Evolutionary conservation across 1,140 invertebrate genomes (phyloP).

Genomic region (Scaptomyza pallida): DNA sequence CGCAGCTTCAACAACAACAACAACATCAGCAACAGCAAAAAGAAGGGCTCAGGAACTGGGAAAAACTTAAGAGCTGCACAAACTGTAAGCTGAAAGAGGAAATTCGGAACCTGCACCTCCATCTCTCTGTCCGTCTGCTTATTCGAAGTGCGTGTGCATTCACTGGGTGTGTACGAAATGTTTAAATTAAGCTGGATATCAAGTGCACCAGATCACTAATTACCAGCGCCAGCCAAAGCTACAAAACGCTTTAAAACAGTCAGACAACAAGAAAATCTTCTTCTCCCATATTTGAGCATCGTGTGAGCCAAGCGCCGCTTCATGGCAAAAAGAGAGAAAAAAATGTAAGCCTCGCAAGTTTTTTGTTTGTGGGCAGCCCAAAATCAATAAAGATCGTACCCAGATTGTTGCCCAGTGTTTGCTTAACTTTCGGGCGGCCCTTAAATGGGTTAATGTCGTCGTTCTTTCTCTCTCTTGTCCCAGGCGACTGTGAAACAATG

Average conservation of each 20-base stretch:
- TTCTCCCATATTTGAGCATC: slow-evolving; percentile 5
- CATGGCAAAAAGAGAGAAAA: not conserved
- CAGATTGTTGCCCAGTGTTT: slow-evolving; percentile 56
- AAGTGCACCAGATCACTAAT: slow-evolving; percentile 82
- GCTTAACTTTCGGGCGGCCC: slow-evolving; percentile 44
- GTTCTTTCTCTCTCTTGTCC: slow-evolving; percentile 9
- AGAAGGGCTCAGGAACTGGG: not conserved
- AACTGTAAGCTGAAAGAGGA: slow-evolving; percentile 8
- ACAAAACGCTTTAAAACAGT: slow-evolving; percentile 5
- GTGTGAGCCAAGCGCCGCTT: slow-evolving; percentile 50
- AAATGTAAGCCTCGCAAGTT: slow-evolving; percentile 26
- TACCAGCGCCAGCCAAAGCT: slow-evolving; percentile 71
- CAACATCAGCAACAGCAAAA: not conserved
- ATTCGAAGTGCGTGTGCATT: slow-evolving; percentile 37
- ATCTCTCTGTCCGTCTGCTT: not conserved
- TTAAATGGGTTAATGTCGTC: slow-evolving; percentile 77
- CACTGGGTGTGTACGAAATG: slow-evolving; percentile 80
- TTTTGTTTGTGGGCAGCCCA: slow-evolving; percentile 54
- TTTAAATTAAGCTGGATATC: slow-evolving; percentile 82
- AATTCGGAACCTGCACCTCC: slow-evolving; percentile 32
- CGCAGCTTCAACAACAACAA: slow-evolving; percentile 50
- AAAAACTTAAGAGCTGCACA: slow-evolving; percentile 1
- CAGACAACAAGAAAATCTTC: slow-evolving; percentile 2
- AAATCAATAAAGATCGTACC: slow-evolving; percentile 78
- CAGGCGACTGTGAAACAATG: slow-evolving; percentile 38